Conservation (phyloP, 2,113 vertebrate genomes). For the Actenoides hombroni region DNA sequence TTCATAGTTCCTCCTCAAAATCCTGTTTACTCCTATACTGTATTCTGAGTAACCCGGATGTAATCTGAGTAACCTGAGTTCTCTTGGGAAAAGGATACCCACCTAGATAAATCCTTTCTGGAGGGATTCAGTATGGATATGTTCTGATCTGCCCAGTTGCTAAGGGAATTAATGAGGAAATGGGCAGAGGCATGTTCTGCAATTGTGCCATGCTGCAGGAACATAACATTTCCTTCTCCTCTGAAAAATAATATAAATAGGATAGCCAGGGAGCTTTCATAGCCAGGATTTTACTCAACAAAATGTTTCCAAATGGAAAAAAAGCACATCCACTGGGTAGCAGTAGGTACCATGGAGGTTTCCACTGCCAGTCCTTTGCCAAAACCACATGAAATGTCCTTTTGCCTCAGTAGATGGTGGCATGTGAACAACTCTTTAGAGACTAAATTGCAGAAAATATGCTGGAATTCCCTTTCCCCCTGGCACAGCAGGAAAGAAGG, state of each 20-base stretch:
- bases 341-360: slow-evolving; percentile 34
- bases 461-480: background rate
- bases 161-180: slow-evolving; percentile 22
- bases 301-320: slow-evolving; percentile 47
- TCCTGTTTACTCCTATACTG: background rate
- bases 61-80: background rate
- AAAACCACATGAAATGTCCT: slow-evolving; percentile 40
- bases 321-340: slow-evolving; percentile 20
- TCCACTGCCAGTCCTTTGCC: background rate
- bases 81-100: background rate
- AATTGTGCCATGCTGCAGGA: slow-evolving; percentile 7
- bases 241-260: slow-evolving; percentile 22
- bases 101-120: background rate
- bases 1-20: background rate
- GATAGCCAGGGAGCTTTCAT: slow-evolving; percentile 26
- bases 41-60: background rate
- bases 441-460: background rate
- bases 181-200: background rate
- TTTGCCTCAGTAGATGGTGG: background rate
- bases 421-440: background rate
- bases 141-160: background rate
- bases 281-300: slow-evolving; percentile 37
- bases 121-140: background rate
- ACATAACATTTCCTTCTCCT: slow-evolving; percentile 24
- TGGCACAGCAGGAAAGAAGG: background rate